Base-by-base conservation (phyloP, 2,113 vertebrate genomes). In the Dicrurus megarhynchus region DNA sequence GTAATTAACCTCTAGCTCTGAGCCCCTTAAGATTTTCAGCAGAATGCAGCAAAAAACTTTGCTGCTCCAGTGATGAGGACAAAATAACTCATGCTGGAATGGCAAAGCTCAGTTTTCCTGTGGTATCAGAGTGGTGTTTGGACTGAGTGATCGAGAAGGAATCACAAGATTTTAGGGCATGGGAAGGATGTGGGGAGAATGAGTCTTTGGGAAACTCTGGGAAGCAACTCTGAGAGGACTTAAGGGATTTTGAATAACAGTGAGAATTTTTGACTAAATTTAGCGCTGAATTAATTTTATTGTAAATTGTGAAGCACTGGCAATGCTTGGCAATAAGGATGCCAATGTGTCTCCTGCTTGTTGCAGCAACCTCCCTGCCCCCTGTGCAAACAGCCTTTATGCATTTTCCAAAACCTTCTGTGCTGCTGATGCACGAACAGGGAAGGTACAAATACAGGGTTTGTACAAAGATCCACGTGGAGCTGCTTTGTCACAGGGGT, bases 311-410 rank as follows among this genome's bases (percentile, higher is more conserved):
- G 39, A 75, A 59, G 46, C 7, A 2, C 3, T 70, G 90, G 26
- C 47, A 64, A 1, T 46, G 44, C 9, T 28, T 65, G 83, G 46
- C 74, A 44, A 0, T 13, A 47, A 39, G 39, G 55, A 41, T 75
- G 75, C 39, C 53, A 18, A 0, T 1, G 5, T 56, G 44, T 46
- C 1, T 23, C 44, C 24, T 9, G 3, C 41, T 52, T 55, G 21
- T 30, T 33, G 49, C n/a, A 77, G 68, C 41, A 61, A 4, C 37
- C 35, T 87, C 33, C 37, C 49, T 52, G 24, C 41, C 27, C 22
- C 37, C 67, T 47, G 14, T 27, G 55, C 55, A 27, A 59, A 55
- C 47, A 80, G 52, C 49, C 33, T 83, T 69, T 39, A 1, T 7
- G 7, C 37, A 13, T 68, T 55, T 67, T 42, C 33, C 39, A 16